Conservation (phyloP, 2,888 invertebrate species). For the Erebia epiphron region DNA sequence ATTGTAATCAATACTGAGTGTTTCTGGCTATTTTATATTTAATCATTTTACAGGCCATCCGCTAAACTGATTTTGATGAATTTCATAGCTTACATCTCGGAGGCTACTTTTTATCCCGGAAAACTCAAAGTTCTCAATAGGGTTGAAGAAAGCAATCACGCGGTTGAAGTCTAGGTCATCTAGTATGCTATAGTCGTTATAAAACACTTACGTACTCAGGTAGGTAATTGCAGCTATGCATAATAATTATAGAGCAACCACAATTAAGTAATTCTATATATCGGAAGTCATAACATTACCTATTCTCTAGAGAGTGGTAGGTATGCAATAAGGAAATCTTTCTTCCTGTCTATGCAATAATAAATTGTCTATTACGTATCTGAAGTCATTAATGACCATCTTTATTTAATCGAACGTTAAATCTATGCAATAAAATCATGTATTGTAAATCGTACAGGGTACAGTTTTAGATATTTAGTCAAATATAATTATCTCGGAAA, state of each 20-base stretch:
- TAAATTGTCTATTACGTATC: constrained; percentile 24
- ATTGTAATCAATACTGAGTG: too few species aligned
- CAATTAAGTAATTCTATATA: constrained; percentile 7
- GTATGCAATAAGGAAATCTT: constrained; percentile 15
- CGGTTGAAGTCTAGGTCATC: too few species aligned
- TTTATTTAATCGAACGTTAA: not conserved
- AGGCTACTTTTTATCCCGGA: too few species aligned
- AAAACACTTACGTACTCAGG: not conserved
- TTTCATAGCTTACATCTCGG: too few species aligned
- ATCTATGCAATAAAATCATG: not conserved
- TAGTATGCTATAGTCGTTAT: not conserved
- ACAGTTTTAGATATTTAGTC: too few species aligned
- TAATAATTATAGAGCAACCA: constrained; percentile 5
- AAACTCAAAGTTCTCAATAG: too few species aligned
- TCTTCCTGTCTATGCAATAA: constrained; percentile 16
- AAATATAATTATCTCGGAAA: too few species aligned
- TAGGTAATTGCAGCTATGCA: not conserved
- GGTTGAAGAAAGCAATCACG: too few species aligned
- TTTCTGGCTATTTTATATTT: too few species aligned
- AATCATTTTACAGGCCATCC: too few species aligned
- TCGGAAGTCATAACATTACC: constrained; percentile 12
- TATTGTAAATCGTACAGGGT: too few species aligned
- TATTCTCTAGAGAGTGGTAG: not conserved
- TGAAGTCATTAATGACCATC: constrained; percentile 19
- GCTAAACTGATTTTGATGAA: too few species aligned